These are phyloP conservation scores for Rotaria sp. DNA, from an alignment of 2,888 invertebrate species.

Conservation along the genomic window DNA sequence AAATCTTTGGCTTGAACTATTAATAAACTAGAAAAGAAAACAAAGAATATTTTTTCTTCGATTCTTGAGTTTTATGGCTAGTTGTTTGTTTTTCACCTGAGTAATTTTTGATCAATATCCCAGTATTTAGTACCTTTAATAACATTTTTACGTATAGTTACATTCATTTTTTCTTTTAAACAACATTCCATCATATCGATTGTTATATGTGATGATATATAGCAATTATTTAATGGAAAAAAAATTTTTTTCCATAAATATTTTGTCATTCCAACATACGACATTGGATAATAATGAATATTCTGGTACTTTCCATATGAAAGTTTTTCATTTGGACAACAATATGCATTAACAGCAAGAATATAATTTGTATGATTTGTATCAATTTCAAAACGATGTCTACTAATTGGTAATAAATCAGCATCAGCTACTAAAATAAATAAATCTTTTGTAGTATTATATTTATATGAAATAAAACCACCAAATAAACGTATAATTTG, in stretches of 20 bases:
- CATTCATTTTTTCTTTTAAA: conserved; percentile 4
- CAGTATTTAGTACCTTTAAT: not conserved
- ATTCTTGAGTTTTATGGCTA: not conserved
- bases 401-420: conserved; percentile 16
- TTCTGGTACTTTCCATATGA: not conserved
- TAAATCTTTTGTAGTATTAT: not conserved
- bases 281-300: conserved; percentile 16
- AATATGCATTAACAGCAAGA: conserved; percentile 24
- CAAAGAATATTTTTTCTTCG: not conserved
- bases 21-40: not conserved
- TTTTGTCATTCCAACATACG: not conserved
- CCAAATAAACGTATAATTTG: conserved; percentile 2
- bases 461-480: not conserved
- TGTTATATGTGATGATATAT: not conserved
- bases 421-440: not conserved
- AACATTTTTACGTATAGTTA: not conserved
- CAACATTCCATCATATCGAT: not conserved
- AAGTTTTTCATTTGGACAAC: not conserved
- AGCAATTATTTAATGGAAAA: not conserved
- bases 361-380: not conserved
- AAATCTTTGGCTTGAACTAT: not conserved
- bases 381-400: not conserved
- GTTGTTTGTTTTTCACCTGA: not conserved
- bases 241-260: not conserved
- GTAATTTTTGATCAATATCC: conserved; percentile 7